Evolutionary conservation across 2,113 vertebrate species (phyloP), one percentile per base, ranked within the genome.

Genomic region (Anguilla japonica): DNA sequence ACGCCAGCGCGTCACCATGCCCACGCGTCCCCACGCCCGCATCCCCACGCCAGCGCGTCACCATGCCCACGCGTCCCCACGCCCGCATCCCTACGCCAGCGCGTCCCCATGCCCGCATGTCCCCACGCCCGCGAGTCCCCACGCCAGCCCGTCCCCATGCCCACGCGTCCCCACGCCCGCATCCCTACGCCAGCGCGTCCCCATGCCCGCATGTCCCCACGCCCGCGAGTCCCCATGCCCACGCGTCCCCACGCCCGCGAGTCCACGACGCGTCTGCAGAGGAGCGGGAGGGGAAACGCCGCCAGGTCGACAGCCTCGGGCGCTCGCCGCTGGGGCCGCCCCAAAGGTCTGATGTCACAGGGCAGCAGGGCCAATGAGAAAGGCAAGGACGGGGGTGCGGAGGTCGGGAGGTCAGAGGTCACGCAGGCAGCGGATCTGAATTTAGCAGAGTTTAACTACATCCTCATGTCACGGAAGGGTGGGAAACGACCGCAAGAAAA

Each of bases 211-310:
- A n/a, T n/a, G n/a, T n/a, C n/a, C n/a, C n/a, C n/a, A n/a, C n/a
- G n/a, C n/a, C n/a, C n/a, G n/a, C n/a, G n/a, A n/a, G 43, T 7
- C 3, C 43, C 7, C 43, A 7, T 43, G 43, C 43, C 7, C n/a
- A n/a, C n/a, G n/a, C n/a, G n/a, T n/a, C n/a, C n/a, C n/a, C n/a
- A n/a, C n/a, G n/a, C 34, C 34, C 34, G 1, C 34, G 34, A 0
- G 43, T 8, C 5, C 43, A 0, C 43, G 43, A 5, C 1, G 5
- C 8, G 89, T 90, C 90, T 90, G 85, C 87, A 89, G 89, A 88
- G 90, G 88, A 90, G 89, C 87, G 89, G 84, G 87, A 86, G 86
- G 89, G 84, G 85, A 83, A 85, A 82, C 82, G 88, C 87, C 83
- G 83, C 86, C 88, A 89, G 80, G 82, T 84, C 84, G 82, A 29